phyloP scores from a whole-genome alignment of 2,888 invertebrate genomes.

The Eupeodes latifasciatus region DNA sequence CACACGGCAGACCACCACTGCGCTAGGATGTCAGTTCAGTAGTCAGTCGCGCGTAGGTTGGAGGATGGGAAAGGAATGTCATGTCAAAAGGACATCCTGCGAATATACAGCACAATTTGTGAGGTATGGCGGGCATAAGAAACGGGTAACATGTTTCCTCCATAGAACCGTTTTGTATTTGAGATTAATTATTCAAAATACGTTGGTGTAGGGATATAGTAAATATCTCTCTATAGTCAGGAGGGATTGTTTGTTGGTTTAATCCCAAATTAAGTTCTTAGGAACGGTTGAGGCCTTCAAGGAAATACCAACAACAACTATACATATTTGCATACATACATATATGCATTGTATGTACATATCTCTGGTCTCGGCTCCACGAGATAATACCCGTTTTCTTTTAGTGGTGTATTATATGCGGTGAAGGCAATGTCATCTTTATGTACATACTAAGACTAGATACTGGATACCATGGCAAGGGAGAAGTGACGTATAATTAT shows the following conservation, averaged over 20 bases:
- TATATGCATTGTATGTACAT: background rate
- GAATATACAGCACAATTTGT: background rate
- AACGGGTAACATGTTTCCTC: constrained; percentile 33
- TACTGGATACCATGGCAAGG: background rate
- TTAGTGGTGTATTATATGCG: constrained; percentile 2
- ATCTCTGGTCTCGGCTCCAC: constrained; percentile 42
- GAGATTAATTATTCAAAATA: constrained; percentile 74
- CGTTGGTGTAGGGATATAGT: constrained; percentile 47
- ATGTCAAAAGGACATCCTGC: constrained; percentile 68
- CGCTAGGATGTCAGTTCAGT: constrained; percentile 40
- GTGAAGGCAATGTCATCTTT: constrained; percentile 35
- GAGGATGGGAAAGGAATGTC: constrained; percentile 5
- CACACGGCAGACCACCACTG: constrained; percentile 60
- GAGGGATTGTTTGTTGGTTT: constrained; percentile 68
- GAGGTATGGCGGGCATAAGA: background rate
- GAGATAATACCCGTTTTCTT: constrained; percentile 59
- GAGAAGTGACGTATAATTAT: background rate
- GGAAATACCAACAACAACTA: constrained; percentile 13
- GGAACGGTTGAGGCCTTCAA: constrained; percentile 53
- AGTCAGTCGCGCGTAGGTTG: constrained; percentile 24
- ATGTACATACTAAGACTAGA: background rate
- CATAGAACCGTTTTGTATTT: constrained; percentile 57
- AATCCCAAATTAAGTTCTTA: constrained; percentile 72
- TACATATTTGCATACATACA: background rate
- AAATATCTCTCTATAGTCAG: constrained; percentile 21